Conservation (phyloP, 2,888 invertebrate genomes). For the Sepioteuthis lessoniana region DNA sequence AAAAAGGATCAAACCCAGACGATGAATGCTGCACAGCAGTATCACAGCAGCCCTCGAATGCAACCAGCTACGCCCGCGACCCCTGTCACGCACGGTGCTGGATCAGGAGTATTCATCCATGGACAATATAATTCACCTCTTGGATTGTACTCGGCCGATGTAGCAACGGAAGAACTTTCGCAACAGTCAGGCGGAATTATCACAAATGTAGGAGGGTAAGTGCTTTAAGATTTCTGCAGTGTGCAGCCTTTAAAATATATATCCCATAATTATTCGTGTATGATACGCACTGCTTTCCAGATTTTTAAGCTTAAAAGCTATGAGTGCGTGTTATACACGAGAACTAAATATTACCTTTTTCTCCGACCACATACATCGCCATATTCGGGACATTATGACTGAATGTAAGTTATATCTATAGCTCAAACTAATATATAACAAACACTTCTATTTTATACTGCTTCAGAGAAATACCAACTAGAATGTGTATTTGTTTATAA, state of each 20-base stretch:
- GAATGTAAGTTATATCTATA: too few relatives aligned
- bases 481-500: too few relatives aligned
- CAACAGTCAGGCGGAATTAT: slow-evolving; percentile 15
- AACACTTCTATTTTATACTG: too few relatives aligned
- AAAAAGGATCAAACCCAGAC: neutral
- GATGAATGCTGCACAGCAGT: neutral
- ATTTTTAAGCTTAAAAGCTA: too few relatives aligned
- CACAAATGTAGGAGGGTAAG: slow-evolving; percentile 45
- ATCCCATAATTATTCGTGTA: too few relatives aligned
- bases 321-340: too few relatives aligned
- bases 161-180: slow-evolving; percentile 38
- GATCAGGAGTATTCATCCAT: slow-evolving; percentile 26
- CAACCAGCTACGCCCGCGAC: slow-evolving; percentile 15
- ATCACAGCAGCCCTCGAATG: neutral
- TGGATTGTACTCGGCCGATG: slow-evolving; percentile 34
- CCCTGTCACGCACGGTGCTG: slow-evolving; percentile 39
- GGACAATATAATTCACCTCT: slow-evolving; percentile 42
- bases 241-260: neutral
- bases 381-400: too few relatives aligned
- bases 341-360: too few relatives aligned
- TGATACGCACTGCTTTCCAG: too few relatives aligned
- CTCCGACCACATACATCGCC: too few relatives aligned
- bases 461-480: too few relatives aligned
- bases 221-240: neutral
- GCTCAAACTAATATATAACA: too few relatives aligned